A percentile compares a stretch with the other conserved stretches of the same genome.
Evolutionary conservation across 2,797 vertebrate species (phyloP).

Genomic region (Helarctos malayanus): DNA sequence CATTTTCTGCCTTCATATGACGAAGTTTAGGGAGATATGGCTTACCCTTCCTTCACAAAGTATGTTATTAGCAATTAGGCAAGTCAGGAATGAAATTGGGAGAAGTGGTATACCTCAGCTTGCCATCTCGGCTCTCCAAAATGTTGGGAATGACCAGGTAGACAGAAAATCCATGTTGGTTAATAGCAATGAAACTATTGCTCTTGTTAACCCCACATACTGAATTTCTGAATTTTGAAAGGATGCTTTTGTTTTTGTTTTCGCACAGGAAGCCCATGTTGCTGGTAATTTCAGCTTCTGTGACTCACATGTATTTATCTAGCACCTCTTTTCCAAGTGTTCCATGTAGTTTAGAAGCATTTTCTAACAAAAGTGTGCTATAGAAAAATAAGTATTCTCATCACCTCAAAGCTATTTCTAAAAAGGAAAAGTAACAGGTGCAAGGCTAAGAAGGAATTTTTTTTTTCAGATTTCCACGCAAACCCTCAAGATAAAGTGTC

Average conservation of each 20-base stretch:
- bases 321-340: conserved; percentile 63
- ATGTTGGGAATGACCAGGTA: not conserved
- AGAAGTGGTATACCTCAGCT: not conserved
- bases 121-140: not conserved
- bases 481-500: not conserved
- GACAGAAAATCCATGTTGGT: not conserved
- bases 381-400: not conserved
- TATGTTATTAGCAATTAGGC: not conserved
- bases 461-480: conserved; percentile 31
- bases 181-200: not conserved
- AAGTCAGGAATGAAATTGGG: not conserved
- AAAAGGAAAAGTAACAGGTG: conserved; percentile 32
- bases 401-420: conserved; percentile 42
- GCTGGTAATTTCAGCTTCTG: conserved; percentile 55
- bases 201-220: not conserved
- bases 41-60: not conserved
- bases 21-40: not conserved
- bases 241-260: conserved; percentile 63
- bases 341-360: conserved; percentile 21
- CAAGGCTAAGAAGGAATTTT: not conserved
- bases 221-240: conserved; percentile 45
- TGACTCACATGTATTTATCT: conserved; percentile 66
- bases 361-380: conserved; percentile 48
- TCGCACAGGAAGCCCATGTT: conserved; percentile 58
- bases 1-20: not conserved